These are phyloP conservation scores for Furcula furcula DNA, from an alignment of 2,888 invertebrate species.

Conservation along the genomic window DNA sequence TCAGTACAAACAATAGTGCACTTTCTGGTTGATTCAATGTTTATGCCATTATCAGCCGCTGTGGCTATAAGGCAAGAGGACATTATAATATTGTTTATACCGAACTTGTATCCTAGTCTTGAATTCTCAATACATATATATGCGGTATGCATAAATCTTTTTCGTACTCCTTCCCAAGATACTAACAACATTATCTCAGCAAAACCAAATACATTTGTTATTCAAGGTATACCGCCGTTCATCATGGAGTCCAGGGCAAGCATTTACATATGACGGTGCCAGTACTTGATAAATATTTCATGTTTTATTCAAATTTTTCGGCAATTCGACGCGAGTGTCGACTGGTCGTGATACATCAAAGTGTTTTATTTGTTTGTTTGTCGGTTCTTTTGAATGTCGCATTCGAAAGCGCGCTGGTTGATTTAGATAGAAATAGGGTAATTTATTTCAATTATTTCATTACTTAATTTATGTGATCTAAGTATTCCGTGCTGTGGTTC, in stretches of 20 bases:
- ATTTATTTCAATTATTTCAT: neutral
- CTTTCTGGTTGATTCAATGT: no score
- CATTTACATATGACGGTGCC: constrained; percentile 46
- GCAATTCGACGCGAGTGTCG: constrained; percentile 12
- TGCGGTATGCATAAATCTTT: neutral
- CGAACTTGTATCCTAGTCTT: no score
- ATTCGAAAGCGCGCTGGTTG: no score
- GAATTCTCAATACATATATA: no score
- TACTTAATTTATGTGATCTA: no score
- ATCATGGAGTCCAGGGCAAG: constrained; percentile 36
- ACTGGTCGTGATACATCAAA: constrained; percentile 35
- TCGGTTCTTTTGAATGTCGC: constrained; percentile 6
- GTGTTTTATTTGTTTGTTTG: constrained; percentile 38
- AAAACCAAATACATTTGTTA: constrained; percentile 26
- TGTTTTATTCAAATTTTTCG: constrained; percentile 51
- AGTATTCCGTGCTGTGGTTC: no score
- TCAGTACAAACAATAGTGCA: no score
- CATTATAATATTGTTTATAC: no score
- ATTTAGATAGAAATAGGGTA: no score
- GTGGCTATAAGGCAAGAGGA: no score
- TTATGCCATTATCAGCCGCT: no score
- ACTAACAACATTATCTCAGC: constrained; percentile 2
- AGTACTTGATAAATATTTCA: constrained; percentile 53
- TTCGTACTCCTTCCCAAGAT: neutral
- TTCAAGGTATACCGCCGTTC: constrained; percentile 44